These are phyloP conservation scores for Heterohyrax brucei DNA, from an alignment of 2,797 vertebrate species.

Conservation along the genomic window DNA sequence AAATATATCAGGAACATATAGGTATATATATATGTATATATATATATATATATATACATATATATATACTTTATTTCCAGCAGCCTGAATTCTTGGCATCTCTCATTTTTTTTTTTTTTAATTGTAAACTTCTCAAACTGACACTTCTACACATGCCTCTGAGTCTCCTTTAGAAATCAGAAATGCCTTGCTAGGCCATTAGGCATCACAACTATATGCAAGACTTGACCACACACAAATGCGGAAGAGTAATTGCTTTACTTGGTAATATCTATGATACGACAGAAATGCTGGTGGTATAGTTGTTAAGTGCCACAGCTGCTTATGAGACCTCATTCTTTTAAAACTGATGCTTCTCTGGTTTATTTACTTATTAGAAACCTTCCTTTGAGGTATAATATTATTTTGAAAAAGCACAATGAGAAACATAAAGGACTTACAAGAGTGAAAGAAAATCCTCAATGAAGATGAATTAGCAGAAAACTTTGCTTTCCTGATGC, in stretches of 20 bases:
- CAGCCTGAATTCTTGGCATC: conserved; percentile 11
- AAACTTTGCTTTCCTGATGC: background rate
- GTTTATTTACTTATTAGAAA: conserved; percentile 37
- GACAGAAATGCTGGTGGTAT: background rate
- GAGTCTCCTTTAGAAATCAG: background rate
- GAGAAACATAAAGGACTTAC: background rate
- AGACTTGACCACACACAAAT: background rate
- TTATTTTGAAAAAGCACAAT: background rate
- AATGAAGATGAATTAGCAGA: conserved; percentile 46
- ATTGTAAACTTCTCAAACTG: background rate
- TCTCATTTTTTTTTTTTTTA: background rate
- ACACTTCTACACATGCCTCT: conserved; percentile 2
- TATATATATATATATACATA: too few relatives aligned
- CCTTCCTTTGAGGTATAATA: background rate
- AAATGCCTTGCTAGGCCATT: background rate
- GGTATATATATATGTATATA: too few relatives aligned
- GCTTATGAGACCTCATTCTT: background rate
- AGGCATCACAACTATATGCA: background rate
- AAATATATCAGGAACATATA: background rate
- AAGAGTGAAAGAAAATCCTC: background rate
- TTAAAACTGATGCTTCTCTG: conserved; percentile 25
- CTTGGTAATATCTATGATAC: background rate
- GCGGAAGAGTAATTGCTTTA: background rate
- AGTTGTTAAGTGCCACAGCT: too few relatives aligned
- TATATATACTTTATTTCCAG: background rate